Evolutionary conservation across 2,888 invertebrate genomes (phyloP).

Genomic region (Limnephilus rhombicus): DNA sequence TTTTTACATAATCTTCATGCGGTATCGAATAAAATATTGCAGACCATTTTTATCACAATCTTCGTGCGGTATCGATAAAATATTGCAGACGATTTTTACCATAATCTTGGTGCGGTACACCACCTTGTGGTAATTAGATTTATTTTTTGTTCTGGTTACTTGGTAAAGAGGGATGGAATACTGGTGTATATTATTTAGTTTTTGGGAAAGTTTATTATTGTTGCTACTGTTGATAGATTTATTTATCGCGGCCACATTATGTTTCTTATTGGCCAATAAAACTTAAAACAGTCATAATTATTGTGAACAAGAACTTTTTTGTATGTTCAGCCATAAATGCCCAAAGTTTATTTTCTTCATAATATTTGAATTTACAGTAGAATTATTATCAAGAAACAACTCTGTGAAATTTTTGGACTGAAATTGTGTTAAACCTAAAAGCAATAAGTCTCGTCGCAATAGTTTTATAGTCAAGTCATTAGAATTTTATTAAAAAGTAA

Average conservation of each 20-base stretch:
- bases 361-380: not conserved
- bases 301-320: not conserved
- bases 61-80: not conserved
- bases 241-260: not conserved
- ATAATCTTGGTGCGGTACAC: not conserved
- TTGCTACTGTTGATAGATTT: constrained; percentile 28
- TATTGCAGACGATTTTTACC: not conserved
- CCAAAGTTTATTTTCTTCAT: not conserved
- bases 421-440: not conserved
- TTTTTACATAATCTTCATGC: not conserved
- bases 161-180: not conserved
- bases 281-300: constrained; percentile 7
- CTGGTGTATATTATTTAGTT: not conserved
- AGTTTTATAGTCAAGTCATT: not conserved
- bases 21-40: not conserved
- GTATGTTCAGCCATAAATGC: not conserved
- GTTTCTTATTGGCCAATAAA: not conserved
- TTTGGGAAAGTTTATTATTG: constrained; percentile 17
- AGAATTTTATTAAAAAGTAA: constrained; percentile 5
- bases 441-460: not conserved
- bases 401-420: not conserved
- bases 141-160: not conserved
- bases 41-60: not conserved
- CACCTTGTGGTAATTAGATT: not conserved
- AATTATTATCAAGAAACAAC: not conserved